phyloP scores from a whole-genome alignment of 2,113 vertebrate species.

The Dipodomys stephensi region DNA sequence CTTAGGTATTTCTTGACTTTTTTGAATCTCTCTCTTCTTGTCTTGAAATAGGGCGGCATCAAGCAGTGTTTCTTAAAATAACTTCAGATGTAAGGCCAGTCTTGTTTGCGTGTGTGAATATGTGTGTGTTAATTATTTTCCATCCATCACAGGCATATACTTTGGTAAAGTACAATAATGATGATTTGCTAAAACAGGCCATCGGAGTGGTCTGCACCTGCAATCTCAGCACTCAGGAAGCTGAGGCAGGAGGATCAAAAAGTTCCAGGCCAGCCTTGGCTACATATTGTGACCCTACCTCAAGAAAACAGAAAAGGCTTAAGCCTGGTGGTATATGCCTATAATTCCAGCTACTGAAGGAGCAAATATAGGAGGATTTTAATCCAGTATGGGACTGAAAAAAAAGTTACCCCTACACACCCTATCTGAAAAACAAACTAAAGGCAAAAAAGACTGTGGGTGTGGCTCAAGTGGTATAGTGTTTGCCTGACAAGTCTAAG shows the following conservation, averaged over 20 bases:
- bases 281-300: too few species aligned
- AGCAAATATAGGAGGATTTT: too few species aligned
- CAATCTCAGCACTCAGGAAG: too few species aligned
- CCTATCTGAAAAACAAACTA: not conserved
- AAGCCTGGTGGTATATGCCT: too few species aligned
- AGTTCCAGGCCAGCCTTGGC: not conserved
- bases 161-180: slow-evolving; percentile 49
- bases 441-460: too few species aligned
- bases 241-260: not conserved
- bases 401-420: too few species aligned
- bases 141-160: not conserved
- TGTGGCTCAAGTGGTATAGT: too few species aligned
- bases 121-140: slow-evolving; percentile 13
- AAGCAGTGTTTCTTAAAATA: slow-evolving; percentile 9
- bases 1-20: not conserved
- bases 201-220: too few species aligned
- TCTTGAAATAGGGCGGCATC: not conserved
- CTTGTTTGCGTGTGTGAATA: not conserved
- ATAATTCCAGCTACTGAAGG: too few species aligned
- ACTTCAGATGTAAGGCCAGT: not conserved
- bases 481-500: too few species aligned
- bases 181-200: slow-evolving; percentile 7
- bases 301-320: too few species aligned
- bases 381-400: too few species aligned
- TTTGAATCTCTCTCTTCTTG: not conserved